These are phyloP conservation scores for Ditula angustiorana DNA, from an alignment of 2,888 invertebrate genomes.

Conservation along the genomic window DNA sequence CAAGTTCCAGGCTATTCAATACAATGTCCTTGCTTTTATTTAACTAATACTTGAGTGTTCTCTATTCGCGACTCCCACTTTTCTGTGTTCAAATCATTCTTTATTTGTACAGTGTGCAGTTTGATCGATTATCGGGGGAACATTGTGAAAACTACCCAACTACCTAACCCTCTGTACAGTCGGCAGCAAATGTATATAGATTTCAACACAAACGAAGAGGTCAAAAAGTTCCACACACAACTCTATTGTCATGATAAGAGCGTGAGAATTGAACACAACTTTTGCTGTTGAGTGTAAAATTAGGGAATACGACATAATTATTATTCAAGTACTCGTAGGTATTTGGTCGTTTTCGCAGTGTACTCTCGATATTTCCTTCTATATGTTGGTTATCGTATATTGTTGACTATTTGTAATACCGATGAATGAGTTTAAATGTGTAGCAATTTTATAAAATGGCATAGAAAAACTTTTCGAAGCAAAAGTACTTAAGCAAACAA, in stretches of 20 bases:
- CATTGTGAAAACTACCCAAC: not conserved
- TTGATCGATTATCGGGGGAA: not conserved
- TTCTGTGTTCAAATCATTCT: not conserved
- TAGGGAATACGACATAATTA: not conserved
- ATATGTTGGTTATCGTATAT: slow-evolving; percentile 13
- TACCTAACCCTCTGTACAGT: not conserved
- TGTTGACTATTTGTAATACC: slow-evolving; percentile 38
- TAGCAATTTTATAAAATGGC: slow-evolving; percentile 4
- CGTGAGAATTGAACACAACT: no score
- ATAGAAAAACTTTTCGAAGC: not conserved
- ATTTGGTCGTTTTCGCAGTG: slow-evolving; percentile 2
- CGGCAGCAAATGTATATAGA: no score
- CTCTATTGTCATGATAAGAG: no score
- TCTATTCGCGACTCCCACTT: no score
- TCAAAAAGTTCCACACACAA: no score
- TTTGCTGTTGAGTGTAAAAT: no score
- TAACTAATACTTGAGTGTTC: no score
- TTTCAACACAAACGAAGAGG: no score
- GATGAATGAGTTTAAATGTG: slow-evolving; percentile 31
- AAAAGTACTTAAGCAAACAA: not conserved
- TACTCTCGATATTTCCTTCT: not conserved
- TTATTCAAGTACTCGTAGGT: not conserved
- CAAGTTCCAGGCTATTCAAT: no score
- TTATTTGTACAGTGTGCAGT: not conserved
- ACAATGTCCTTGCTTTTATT: no score